These are phyloP conservation scores for Calyptommatus sinebrachiatus DNA, from an alignment of 2,113 vertebrate genomes.

Conservation along the genomic window DNA sequence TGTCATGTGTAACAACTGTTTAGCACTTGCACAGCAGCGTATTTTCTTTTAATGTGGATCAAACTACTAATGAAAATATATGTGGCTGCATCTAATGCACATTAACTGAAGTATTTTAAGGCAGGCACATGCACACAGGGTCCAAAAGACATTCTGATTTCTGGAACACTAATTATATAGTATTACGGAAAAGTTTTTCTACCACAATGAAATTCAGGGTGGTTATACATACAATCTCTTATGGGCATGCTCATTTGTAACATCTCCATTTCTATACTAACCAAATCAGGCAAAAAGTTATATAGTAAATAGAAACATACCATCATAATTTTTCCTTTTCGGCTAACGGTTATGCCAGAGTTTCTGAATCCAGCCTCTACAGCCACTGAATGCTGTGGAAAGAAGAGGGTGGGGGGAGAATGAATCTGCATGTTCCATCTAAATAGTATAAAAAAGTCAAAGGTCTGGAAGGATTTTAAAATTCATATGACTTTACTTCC, in stretches of 20 bases:
- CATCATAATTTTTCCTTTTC: conserved; percentile 86
- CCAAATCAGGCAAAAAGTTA: no score
- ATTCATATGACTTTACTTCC: not conserved
- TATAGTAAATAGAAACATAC: conserved; percentile 66
- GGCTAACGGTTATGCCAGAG: conserved; percentile 89
- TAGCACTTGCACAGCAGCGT: no score
- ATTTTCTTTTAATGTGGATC: no score
- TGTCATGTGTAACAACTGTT: no score
- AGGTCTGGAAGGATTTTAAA: not conserved
- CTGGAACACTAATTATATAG: no score
- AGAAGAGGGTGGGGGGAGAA: conserved; percentile 4
- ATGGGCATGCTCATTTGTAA: not conserved
- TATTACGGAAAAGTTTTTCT: not conserved
- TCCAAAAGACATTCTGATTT: no score
- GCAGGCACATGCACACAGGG: no score
- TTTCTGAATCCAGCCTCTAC: conserved; percentile 91
- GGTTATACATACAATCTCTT: not conserved
- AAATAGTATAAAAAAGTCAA: not conserved
- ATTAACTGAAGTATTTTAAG: no score
- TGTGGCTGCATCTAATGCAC: no score
- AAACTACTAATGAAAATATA: no score
- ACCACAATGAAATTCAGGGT: not conserved
- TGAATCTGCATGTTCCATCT: not conserved
- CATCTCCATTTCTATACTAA: no score
- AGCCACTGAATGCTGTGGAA: conserved; percentile 81